phyloP scores from a whole-genome alignment of 2,797 vertebrate species.

The Anguilla megastoma region DNA sequence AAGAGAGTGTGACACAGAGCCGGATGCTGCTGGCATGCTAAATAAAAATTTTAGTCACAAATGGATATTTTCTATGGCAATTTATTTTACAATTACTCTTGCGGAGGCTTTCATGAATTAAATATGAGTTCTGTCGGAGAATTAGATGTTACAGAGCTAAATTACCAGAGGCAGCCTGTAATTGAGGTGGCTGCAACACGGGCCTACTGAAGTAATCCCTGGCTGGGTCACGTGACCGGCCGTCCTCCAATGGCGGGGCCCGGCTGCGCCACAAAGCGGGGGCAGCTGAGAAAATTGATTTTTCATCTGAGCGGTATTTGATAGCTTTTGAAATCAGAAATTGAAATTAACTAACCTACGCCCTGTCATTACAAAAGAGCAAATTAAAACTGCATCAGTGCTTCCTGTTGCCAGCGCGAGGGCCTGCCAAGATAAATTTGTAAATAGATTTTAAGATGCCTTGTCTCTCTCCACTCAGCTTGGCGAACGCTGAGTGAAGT shows the following conservation, averaged over 20 bases:
- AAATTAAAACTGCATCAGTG: slow-evolving; percentile 95
- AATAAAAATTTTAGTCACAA: slow-evolving; percentile 87
- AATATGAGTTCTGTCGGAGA: slow-evolving; percentile 99
- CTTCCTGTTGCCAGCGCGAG: slow-evolving; percentile 82
- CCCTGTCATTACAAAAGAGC: slow-evolving; percentile 97
- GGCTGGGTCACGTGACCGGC: slow-evolving; percentile 83
- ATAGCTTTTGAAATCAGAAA: slow-evolving; percentile 99
- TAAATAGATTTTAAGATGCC: slow-evolving; percentile 85
- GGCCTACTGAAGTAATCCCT: slow-evolving; percentile 98
- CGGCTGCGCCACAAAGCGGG: slow-evolving; percentile 88
- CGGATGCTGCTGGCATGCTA: slow-evolving; percentile 77
- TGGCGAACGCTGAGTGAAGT: slow-evolving; percentile 25
- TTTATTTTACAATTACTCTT: slow-evolving; percentile 99
- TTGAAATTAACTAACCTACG: slow-evolving; percentile 99
- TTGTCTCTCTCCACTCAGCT: slow-evolving; percentile 31
- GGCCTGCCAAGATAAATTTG: slow-evolving; percentile 87
- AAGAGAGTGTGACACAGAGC: slow-evolving; percentile 76
- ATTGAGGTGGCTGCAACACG: slow-evolving; percentile 97
- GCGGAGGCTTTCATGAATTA: slow-evolving; percentile 98
- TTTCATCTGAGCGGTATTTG: slow-evolving; percentile 99
- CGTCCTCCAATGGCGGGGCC: slow-evolving; percentile 80
- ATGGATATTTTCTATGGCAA: slow-evolving; percentile 94
- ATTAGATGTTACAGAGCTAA: slow-evolving; percentile 99
- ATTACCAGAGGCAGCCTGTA: slow-evolving; percentile 99
- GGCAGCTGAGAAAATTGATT: slow-evolving; percentile 99